Percentiles rank a stretch among this genome's conserved stretches.
Evolutionary conservation across 2,888 invertebrate genomes (phyloP).

Genomic region (Sesia bembeciformis): DNA sequence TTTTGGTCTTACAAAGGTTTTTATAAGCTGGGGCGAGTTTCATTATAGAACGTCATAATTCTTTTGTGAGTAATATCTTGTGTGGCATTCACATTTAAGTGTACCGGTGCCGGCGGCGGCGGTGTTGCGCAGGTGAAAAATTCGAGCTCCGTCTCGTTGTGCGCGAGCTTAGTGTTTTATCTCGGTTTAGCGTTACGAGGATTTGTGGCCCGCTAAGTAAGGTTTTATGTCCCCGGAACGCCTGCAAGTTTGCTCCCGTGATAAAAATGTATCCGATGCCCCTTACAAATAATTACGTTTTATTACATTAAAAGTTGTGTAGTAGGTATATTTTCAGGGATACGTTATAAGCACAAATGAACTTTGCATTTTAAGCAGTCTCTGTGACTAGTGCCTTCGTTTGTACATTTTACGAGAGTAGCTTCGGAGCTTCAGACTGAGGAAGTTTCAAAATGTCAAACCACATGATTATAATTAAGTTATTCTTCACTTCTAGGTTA

Average conservation of each 20-base stretch:
- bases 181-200: slow-evolving; percentile 72
- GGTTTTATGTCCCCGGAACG: slow-evolving; percentile 67
- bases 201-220: slow-evolving; percentile 73
- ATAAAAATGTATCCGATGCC: slow-evolving; percentile 51
- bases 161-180: slow-evolving; percentile 70
- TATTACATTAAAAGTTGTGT: not conserved
- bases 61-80: slow-evolving; percentile 48
- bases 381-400: no score
- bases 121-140: slow-evolving; percentile 60
- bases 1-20: not conserved
- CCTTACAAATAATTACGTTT: not conserved
- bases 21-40: slow-evolving; percentile 26
- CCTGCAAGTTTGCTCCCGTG: slow-evolving; percentile 57
- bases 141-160: slow-evolving; percentile 57
- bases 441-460: no score
- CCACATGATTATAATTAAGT: no score
- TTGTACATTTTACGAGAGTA: no score
- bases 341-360: no score
- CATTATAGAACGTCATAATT: slow-evolving; percentile 62
- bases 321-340: no score
- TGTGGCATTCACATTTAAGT: not conserved
- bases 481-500: no score
- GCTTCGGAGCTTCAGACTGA: no score
- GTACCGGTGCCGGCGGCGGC: not conserved
- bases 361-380: no score